Conservation (phyloP, 2,797 vertebrate species). For the Crenichthys baileyi region DNA sequence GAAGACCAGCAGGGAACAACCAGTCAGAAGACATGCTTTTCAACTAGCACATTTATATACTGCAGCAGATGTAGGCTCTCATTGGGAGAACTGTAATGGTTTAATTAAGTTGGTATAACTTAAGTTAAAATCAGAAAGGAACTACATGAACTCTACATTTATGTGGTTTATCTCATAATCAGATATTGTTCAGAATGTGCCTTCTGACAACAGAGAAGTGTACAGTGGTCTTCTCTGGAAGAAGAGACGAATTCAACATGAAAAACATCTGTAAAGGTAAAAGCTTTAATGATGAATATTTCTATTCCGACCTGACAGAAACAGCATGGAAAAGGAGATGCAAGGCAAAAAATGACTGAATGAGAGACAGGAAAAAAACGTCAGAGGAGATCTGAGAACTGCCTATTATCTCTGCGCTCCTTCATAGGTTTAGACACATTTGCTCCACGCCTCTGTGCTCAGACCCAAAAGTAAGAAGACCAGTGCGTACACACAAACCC, state of each 20-base stretch:
- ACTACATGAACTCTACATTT: background rate
- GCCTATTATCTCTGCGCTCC: constrained; percentile 89
- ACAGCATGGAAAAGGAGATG: constrained; percentile 59
- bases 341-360: constrained; percentile 53
- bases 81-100: background rate
- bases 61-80: background rate
- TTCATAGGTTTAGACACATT: constrained; percentile 50
- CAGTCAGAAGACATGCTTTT: background rate
- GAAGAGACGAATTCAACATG: constrained; percentile 38
- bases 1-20: background rate
- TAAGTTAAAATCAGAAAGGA: background rate
- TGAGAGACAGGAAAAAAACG: constrained; percentile 58
- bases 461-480: constrained; percentile 23
- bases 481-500: constrained; percentile 6
- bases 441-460: constrained; percentile 14
- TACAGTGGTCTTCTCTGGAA: constrained; percentile 35
- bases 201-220: constrained; percentile 50
- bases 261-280: constrained; percentile 37
- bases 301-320: constrained; percentile 62
- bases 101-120: background rate
- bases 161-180: constrained; percentile 5
- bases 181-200: constrained; percentile 20
- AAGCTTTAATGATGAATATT: constrained; percentile 64
- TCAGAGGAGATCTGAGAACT: constrained; percentile 89
- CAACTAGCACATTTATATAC: background rate